phyloP scores from a whole-genome alignment of 2,888 invertebrate genomes.

The Meloe dianella region DNA sequence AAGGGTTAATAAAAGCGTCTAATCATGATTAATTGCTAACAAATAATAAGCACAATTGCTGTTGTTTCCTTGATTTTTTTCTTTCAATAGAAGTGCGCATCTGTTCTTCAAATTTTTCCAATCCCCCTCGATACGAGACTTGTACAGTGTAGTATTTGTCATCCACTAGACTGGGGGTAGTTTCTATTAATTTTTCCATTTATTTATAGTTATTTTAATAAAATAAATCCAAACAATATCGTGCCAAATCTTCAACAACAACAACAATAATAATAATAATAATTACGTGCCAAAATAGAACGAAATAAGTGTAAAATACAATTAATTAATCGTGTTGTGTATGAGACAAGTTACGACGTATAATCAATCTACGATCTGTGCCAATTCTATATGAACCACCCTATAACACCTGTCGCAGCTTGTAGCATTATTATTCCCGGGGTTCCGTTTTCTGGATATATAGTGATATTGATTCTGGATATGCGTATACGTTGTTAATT shows the following conservation, averaged over 20 bases:
- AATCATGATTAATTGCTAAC: background rate
- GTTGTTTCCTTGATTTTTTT: background rate
- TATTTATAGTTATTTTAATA: too few relatives aligned
- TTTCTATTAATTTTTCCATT: background rate
- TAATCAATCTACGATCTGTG: background rate
- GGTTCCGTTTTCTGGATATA: constrained; percentile 27
- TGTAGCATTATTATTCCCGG: constrained; percentile 42
- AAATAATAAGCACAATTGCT: too few relatives aligned
- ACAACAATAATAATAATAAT: background rate
- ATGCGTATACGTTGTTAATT: background rate
- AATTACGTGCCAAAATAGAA: background rate
- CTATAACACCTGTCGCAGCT: constrained; percentile 28
- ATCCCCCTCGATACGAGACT: background rate
- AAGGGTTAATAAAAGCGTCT: background rate
- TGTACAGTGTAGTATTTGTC: background rate
- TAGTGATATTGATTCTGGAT: background rate
- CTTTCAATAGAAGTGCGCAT: background rate
- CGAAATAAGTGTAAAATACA: background rate
- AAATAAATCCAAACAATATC: too few relatives aligned
- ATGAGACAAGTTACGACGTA: background rate
- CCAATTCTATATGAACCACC: background rate
- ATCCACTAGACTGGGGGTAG: background rate
- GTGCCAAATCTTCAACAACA: too few relatives aligned
- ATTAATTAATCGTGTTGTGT: background rate
- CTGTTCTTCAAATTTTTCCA: background rate